These are phyloP conservation scores for Rhamnusium bicolor DNA, from an alignment of 2,888 invertebrate genomes.

Conservation along the genomic window DNA sequence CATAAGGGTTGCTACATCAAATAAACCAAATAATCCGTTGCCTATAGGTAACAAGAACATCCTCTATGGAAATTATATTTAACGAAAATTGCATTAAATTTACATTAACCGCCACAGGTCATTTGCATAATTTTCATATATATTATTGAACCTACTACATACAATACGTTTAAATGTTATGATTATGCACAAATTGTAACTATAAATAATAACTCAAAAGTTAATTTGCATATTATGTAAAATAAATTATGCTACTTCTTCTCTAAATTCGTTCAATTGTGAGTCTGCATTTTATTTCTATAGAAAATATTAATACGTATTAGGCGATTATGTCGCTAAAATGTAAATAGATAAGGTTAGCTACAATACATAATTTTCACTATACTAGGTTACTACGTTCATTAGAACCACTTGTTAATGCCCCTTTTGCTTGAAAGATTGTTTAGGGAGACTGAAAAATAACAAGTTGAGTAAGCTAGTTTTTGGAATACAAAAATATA, in stretches of 20 bases:
- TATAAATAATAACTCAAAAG: constrained; percentile 50
- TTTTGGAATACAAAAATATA: background rate
- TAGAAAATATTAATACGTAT: constrained; percentile 3
- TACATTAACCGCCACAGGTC: constrained; percentile 42
- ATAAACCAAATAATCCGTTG: background rate
- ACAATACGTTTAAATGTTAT: constrained; percentile 51
- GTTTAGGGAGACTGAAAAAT: background rate
- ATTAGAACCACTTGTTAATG: constrained; percentile 4
- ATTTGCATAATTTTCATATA: constrained; percentile 53
- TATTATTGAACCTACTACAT: constrained; percentile 46
- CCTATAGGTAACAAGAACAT: background rate
- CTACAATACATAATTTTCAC: background rate
- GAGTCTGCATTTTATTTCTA: constrained; percentile 38
- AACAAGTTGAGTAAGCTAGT: background rate
- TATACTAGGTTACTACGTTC: constrained; percentile 1
- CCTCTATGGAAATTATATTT: constrained; percentile 1
- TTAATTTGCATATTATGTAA: constrained; percentile 47
- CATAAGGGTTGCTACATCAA: background rate
- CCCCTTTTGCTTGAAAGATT: background rate
- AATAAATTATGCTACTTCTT: constrained; percentile 29
- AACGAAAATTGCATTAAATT: constrained; percentile 44
- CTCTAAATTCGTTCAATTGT: constrained; percentile 40
- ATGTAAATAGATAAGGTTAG: background rate
- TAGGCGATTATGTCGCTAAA: background rate
- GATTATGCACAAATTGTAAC: constrained; percentile 54